Conservation (phyloP, 2,113 vertebrate genomes). For the Uria lomvia region DNA sequence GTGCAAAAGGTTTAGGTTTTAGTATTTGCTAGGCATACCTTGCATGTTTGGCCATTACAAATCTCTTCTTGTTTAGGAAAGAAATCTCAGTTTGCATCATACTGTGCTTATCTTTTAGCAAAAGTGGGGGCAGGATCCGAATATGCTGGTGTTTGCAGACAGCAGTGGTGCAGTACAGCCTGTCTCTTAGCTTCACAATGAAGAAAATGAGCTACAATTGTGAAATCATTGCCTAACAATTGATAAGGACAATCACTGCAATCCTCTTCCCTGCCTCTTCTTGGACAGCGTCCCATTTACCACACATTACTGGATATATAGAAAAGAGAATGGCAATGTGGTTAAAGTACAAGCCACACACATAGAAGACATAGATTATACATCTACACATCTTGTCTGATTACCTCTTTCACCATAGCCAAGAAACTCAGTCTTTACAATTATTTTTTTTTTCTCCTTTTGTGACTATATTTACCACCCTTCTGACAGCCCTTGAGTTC, state of each 20-base stretch:
- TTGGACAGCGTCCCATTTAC: not conserved
- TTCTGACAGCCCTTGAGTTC: not conserved
- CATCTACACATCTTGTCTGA: not conserved
- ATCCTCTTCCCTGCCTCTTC: not conserved
- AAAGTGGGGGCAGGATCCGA: not conserved
- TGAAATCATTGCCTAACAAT: slow-evolving; percentile 56
- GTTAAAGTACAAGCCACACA: not conserved
- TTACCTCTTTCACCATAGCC: not conserved
- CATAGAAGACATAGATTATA: not conserved
- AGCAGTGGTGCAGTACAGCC: not conserved
- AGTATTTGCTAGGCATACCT: slow-evolving; percentile 6
- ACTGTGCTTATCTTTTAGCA: slow-evolving; percentile 11
- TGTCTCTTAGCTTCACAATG: not conserved
- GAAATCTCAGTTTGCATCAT: slow-evolving; percentile 25
- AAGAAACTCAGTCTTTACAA: not conserved
- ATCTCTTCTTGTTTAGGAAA: slow-evolving; percentile 14
- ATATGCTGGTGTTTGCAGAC: not conserved
- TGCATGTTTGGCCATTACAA: not conserved
- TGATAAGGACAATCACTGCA: slow-evolving; percentile 44
- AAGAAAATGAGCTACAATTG: slow-evolving; percentile 13
- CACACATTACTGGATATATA: not conserved
- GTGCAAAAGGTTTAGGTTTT: not conserved
- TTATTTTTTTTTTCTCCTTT: not conserved
- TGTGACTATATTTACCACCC: not conserved
- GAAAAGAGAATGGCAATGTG: not conserved